Base-by-base conservation (phyloP, 1,140 invertebrate genomes). In the Drosophila repleta region DNA sequence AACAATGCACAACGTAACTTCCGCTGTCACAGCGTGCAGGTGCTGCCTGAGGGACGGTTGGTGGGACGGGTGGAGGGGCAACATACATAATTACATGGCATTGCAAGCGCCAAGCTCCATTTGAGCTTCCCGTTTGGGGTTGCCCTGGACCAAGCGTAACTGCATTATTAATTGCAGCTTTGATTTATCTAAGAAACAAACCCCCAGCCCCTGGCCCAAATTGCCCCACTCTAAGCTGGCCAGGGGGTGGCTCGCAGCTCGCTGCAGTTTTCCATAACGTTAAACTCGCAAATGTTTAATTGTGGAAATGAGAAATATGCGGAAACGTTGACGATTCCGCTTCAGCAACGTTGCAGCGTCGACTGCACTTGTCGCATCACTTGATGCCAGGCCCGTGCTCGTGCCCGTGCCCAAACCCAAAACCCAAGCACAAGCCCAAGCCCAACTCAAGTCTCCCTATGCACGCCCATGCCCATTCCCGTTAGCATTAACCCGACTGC, bases 301-400 rank as follows among this genome's bases (percentile, higher is more conserved):
- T 88, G 83, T 88, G 83, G 83, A 88, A 88, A 88, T 88, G 83
- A 88, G 84, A 88, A 88, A 88, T 88, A 88, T 88, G 83, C 83
- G 83, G 83, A 88, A 88, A 79, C 83, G 83, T 88, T 79, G 84
- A 83, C 83, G 76, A 88, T 88, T 88, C 79, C 84, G 83, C 79
- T 88, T 63, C 67, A 75, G 66, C 72, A 70, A 70, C 58, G 73
- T 24, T 70, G 37, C 78, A 75, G 75, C 74, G 67, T 60, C 75
- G 65, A 48, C 78, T 87, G 82, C 84, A 88, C 83, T 88, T 88
- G 83, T 88, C 83, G 83, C 83, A 88, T 88, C 84, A 88, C 83
- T 88, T 88, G 73, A 83, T 88, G 84, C 61, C 68, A 60, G 53
- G 67, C 73, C 68, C 58, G 60, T 49, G 66, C 68, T 55, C 65